Evolutionary conservation across 2,113 vertebrate genomes (phyloP).

Genomic region (Patagioenas fasciata): DNA sequence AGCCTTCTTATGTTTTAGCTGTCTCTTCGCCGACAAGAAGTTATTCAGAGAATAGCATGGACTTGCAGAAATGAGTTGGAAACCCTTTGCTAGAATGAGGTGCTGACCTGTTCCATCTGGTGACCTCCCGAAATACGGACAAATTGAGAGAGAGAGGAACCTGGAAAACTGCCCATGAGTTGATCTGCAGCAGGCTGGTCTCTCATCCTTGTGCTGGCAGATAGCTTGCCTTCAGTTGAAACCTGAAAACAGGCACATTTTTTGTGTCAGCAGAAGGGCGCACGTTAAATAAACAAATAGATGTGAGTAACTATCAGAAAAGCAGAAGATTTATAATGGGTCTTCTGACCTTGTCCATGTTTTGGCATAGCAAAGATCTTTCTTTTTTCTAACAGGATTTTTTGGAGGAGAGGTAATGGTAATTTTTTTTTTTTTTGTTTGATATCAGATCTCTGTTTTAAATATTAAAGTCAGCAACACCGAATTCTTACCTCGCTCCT

Average conservation of each 20-base stretch:
- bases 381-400: neutral
- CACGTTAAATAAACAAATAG: neutral
- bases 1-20: neutral
- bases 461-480: neutral
- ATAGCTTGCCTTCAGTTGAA: neutral
- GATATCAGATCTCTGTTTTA: neutral
- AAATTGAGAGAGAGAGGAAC: neutral
- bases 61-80: neutral
- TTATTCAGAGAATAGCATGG: neutral
- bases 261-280: neutral
- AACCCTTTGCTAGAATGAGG: neutral
- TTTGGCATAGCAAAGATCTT: neutral
- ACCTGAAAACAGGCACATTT: neutral
- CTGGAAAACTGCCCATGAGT: neutral
- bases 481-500: neutral
- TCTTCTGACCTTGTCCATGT: neutral
- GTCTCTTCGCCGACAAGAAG: neutral
- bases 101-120: neutral
- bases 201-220: neutral
- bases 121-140: neutral
- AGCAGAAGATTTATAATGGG: neutral
- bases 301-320: neutral
- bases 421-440: neutral
- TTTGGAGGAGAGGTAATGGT: no score
- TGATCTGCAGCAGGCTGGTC: neutral